phyloP scores from a whole-genome alignment of 2,797 vertebrate species.

The Intellagama lesueurii region DNA sequence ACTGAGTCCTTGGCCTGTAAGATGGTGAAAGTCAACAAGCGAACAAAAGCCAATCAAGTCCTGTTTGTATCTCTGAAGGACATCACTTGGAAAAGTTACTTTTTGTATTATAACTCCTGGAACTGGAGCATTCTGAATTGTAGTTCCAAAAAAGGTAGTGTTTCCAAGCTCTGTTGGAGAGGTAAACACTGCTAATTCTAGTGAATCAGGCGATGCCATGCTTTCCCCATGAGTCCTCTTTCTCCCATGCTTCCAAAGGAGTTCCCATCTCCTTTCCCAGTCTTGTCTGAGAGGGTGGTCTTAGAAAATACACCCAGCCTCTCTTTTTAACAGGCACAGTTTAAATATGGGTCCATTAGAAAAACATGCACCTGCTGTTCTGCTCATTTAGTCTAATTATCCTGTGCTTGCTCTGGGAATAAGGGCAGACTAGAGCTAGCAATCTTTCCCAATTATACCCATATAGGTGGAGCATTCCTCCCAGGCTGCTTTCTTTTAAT shows the following conservation, averaged over 20 bases:
- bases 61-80: too few relatives aligned
- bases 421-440: slow-evolving; percentile 40
- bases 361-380: background rate
- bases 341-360: background rate
- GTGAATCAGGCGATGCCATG: background rate
- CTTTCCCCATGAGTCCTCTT: background rate
- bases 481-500: slow-evolving; percentile 60
- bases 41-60: too few relatives aligned
- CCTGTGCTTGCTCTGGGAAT: background rate
- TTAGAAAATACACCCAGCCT: background rate
- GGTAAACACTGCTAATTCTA: background rate
- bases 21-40: background rate
- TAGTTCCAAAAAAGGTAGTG: too few relatives aligned
- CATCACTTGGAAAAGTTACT: too few relatives aligned
- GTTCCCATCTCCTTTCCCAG: background rate
- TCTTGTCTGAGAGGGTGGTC: background rate
- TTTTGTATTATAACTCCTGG: too few relatives aligned
- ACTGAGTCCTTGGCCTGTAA: background rate
- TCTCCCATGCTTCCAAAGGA: background rate
- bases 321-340: background rate
- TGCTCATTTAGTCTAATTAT: background rate
- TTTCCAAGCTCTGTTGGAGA: background rate
- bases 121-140: too few relatives aligned
- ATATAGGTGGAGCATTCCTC: slow-evolving; percentile 49
- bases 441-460: slow-evolving; percentile 38